phyloP scores from a whole-genome alignment of 2,797 vertebrate genomes.

The Yasuhikotakia modesta region DNA sequence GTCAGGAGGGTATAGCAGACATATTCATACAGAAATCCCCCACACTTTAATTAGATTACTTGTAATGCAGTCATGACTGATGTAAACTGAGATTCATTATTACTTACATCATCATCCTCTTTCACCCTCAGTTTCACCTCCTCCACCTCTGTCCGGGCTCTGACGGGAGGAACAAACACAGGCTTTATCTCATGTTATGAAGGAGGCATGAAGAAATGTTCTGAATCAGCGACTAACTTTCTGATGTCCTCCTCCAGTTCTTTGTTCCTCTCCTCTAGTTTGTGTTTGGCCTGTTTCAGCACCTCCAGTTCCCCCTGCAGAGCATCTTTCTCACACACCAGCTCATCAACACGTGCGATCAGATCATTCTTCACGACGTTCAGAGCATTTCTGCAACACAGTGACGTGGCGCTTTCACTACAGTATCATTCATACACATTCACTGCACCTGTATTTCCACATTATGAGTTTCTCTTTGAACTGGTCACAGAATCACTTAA shows the following conservation, averaged over 20 bases:
- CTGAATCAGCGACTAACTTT: constrained; percentile 73
- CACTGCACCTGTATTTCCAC: background rate
- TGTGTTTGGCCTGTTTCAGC: constrained; percentile 84
- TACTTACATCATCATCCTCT: constrained; percentile 94
- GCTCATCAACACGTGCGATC: constrained; percentile 92
- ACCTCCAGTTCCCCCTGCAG: constrained; percentile 91
- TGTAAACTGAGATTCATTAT: no score
- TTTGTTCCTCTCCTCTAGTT: constrained; percentile 86
- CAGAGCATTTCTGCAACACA: constrained; percentile 86
- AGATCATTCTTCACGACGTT: constrained; percentile 98
- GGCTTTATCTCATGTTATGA: no score
- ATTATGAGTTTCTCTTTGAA: no score
- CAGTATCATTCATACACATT: background rate
- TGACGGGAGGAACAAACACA: constrained; percentile 60
- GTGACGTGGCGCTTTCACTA: background rate
- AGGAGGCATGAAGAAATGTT: fast-evolving
- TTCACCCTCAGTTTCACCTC: constrained; percentile 88
- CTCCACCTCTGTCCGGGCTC: constrained; percentile 86
- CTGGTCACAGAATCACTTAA: background rate
- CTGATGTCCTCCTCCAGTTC: constrained; percentile 95
- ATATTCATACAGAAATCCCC: no score
- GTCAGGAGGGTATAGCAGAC: no score
- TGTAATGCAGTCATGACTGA: no score
- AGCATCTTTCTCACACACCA: constrained; percentile 93
- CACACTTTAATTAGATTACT: background rate